Conservation (phyloP, 1,140 invertebrate genomes). For the Spodoptera litura region DNA sequence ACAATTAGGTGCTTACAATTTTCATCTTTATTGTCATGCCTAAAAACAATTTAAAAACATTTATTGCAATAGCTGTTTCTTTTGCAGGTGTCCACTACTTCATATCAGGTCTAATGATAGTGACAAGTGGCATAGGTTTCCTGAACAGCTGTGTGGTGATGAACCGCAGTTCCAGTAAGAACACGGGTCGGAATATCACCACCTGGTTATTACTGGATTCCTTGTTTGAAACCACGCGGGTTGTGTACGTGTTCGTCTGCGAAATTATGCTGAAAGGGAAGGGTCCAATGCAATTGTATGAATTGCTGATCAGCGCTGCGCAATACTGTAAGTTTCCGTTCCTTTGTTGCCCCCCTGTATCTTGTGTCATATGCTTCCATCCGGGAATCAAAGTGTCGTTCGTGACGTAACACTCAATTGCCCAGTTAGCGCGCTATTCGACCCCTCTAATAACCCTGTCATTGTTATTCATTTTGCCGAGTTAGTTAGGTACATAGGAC, state of each 20-base stretch:
- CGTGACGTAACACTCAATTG: constrained; percentile 4
- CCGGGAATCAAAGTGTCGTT: constrained; percentile 3
- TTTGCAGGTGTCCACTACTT: constrained; percentile 73
- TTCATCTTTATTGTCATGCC: background rate
- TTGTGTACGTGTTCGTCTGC: constrained; percentile 74
- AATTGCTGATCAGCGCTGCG: constrained; percentile 69
- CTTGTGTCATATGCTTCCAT: background rate
- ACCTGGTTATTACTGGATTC: constrained; percentile 78
- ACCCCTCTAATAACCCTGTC: background rate
- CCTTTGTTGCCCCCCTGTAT: background rate
- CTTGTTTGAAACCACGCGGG: constrained; percentile 75
- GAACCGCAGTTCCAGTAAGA: constrained; percentile 61
- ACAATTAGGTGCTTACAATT: background rate
- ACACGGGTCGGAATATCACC: constrained; percentile 70
- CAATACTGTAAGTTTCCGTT: constrained; percentile 76
- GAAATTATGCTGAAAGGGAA: constrained; percentile 71
- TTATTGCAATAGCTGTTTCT: background rate
- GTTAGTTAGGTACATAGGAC: too few relatives aligned
- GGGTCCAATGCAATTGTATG: constrained; percentile 69
- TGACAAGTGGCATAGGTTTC: constrained; percentile 70
- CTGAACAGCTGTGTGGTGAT: constrained; percentile 74
- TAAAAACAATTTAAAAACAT: background rate
- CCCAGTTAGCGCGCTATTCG: constrained; percentile 1
- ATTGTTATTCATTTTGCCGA: too few relatives aligned
- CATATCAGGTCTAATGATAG: constrained; percentile 70